Percentiles rank a stretch among this genome's conserved stretches.
Evolutionary conservation across 2,888 invertebrate genomes (phyloP).

Genomic region (Chironomus riparius): DNA sequence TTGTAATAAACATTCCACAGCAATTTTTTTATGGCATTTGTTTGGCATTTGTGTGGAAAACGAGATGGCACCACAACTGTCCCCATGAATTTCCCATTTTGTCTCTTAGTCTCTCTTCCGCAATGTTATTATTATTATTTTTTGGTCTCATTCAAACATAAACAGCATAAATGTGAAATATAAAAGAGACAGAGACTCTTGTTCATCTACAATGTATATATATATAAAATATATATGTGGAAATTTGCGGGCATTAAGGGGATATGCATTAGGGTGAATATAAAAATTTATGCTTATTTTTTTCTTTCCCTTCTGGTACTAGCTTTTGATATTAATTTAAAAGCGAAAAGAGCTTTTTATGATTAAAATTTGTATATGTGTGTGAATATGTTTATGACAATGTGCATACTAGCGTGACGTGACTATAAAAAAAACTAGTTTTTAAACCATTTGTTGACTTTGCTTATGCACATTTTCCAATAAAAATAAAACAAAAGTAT

Average conservation of each 20-base stretch:
- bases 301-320: not conserved
- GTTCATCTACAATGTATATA: too few species aligned
- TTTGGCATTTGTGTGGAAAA: not conserved
- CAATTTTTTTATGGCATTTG: conserved; percentile 3
- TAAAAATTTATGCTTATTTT: not conserved
- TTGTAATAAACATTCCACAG: not conserved
- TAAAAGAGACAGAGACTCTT: too few species aligned
- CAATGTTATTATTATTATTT: too few species aligned
- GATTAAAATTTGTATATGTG: not conserved
- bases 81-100: not conserved
- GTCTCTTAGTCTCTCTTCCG: not conserved
- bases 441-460: not conserved
- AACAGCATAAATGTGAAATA: too few species aligned
- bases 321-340: not conserved
- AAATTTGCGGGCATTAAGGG: not conserved
- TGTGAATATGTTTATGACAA: not conserved
- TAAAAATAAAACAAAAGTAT: not conserved
- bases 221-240: not conserved
- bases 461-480: not conserved
- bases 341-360: not conserved
- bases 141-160: too few species aligned
- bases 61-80: not conserved
- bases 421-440: not conserved
- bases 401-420: not conserved
- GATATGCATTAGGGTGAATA: not conserved